Percentiles rank a stretch among this genome's conserved stretches.
phyloP scores from a whole-genome alignment of 2,113 vertebrate species.

The Diphyllodes magnificus region DNA sequence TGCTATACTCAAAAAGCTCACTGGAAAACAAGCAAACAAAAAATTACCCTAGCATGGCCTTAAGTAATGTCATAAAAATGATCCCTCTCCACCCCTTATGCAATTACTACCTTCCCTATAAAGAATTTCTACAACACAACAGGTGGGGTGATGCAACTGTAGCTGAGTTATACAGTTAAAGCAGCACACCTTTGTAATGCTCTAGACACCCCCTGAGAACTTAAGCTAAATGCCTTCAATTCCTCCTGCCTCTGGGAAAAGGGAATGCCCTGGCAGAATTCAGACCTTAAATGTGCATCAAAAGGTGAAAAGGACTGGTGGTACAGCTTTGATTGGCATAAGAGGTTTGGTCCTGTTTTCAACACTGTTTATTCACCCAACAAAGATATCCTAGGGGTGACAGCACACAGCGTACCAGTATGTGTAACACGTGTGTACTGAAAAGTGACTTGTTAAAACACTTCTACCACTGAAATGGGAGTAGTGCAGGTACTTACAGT shows the following conservation, averaged over 20 bases:
- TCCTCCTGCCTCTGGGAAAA: neutral
- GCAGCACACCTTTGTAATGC: neutral
- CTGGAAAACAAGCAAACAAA: neutral
- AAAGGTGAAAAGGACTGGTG: neutral
- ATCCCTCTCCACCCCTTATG: neutral
- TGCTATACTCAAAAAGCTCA: neutral
- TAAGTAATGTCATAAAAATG: neutral
- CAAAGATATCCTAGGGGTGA: neutral
- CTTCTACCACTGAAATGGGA: neutral
- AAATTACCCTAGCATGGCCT: neutral
- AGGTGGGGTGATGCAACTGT: neutral
- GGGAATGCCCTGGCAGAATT: neutral
- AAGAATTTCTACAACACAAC: neutral
- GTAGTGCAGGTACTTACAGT: neutral
- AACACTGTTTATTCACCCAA: neutral
- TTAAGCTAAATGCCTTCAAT: neutral
- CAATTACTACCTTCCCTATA: neutral
- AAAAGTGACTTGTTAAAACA: neutral
- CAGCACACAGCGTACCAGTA: neutral
- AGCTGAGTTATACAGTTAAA: neutral
- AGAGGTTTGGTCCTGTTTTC: neutral
- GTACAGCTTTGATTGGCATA: neutral
- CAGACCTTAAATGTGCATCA: neutral
- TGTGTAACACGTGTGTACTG: fast-evolving
- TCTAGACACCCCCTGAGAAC: neutral